Percentiles rank a stretch among this genome's conserved stretches.
Conservation (phyloP, 1,140 invertebrate species). For the Campoletis sonorensis region DNA sequence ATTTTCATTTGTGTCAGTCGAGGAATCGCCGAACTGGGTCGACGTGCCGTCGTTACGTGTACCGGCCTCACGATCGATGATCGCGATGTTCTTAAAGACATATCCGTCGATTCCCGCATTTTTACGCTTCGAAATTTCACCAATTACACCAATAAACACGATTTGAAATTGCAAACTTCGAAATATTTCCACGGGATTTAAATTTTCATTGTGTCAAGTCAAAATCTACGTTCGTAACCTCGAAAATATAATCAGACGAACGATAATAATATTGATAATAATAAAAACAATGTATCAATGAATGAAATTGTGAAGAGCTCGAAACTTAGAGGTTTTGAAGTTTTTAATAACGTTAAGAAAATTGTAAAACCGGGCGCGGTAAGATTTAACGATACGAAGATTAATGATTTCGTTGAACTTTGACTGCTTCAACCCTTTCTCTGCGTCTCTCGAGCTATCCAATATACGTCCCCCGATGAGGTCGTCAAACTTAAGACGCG, state of each 20-base stretch:
- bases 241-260: too few species aligned
- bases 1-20: constrained; percentile 20
- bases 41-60: background rate
- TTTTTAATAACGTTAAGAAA: constrained; percentile 17
- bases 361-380: background rate
- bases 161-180: background rate
- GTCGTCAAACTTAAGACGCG: constrained; percentile 39
- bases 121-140: background rate
- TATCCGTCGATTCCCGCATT: constrained; percentile 26
- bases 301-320: background rate
- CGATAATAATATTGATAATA: background rate
- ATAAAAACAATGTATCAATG: background rate
- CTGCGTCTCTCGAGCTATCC: constrained; percentile 4
- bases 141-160: background rate
- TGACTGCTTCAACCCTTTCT: constrained; percentile 29
- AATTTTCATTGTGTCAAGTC: too few species aligned
- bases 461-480: constrained; percentile 27
- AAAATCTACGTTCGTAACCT: too few species aligned
- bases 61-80: constrained; percentile 31
- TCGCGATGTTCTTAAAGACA: constrained; percentile 32
- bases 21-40: constrained; percentile 43
- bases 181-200: background rate
- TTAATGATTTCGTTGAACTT: constrained; percentile 38
- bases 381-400: constrained; percentile 40
- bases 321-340: background rate